Evolutionary conservation across 1,140 invertebrate genomes (phyloP).

Genomic region (Eriocheir sinensis): DNA sequence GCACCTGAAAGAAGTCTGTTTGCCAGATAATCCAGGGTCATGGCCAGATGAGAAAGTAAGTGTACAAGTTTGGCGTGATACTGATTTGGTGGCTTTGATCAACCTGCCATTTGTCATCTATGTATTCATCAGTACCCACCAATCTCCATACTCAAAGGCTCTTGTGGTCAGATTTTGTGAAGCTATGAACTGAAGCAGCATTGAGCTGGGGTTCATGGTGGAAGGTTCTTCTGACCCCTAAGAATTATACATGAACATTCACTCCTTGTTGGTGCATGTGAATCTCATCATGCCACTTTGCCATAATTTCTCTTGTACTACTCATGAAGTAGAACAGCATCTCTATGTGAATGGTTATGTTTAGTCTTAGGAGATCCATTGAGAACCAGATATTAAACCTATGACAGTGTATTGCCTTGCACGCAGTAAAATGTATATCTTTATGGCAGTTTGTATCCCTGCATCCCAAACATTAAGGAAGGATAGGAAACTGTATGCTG

Average conservation of each 20-base stretch:
- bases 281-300: not conserved
- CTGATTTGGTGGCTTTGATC: not conserved
- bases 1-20: not conserved
- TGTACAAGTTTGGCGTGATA: not conserved
- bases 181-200: slow-evolving; percentile 35
- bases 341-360: not conserved
- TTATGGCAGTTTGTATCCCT: no score
- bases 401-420: not conserved
- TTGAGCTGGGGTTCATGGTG: slow-evolving; percentile 31
- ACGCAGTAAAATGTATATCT: not conserved
- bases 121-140: not conserved
- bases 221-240: not conserved
- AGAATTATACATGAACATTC: not conserved
- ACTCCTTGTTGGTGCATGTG: not conserved
- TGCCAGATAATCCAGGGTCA: not conserved
- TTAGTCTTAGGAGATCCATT: not conserved
- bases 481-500: no score
- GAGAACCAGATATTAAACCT: not conserved
- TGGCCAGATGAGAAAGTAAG: slow-evolving; percentile 12
- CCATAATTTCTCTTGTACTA: not conserved
- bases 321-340: not conserved
- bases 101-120: not conserved
- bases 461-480: no score
- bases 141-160: not conserved
- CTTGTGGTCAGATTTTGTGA: slow-evolving; percentile 28